These are phyloP conservation scores for Apostichopus leukothele DNA, from an alignment of 53 echinoderm and acorn worm species.

Conservation along the genomic window DNA sequence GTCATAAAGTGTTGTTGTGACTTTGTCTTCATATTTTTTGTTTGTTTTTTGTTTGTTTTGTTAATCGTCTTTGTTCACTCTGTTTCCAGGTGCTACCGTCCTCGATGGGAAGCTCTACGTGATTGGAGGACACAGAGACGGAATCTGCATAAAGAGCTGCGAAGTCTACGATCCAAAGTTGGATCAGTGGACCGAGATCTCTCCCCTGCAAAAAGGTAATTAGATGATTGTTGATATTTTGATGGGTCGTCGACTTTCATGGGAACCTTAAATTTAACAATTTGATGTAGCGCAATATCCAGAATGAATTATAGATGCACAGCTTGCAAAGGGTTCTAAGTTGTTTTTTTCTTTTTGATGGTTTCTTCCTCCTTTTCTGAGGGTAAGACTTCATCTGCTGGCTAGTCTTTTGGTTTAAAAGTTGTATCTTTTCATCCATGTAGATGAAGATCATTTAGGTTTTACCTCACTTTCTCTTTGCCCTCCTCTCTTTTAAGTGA, in stretches of 20 bases:
- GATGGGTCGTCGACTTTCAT: too few relatives aligned
- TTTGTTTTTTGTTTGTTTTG: not conserved
- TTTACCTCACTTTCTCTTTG: not conserved
- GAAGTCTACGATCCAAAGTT: slow-evolving; percentile 73
- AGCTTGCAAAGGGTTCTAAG: too few relatives aligned
- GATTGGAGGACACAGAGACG: slow-evolving; percentile 80
- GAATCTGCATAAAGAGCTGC: slow-evolving; percentile 66
- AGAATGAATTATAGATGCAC: too few relatives aligned
- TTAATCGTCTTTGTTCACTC: not conserved
- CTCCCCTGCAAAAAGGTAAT: slow-evolving; percentile 73
- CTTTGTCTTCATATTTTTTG: too few relatives aligned
- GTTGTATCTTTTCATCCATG: not conserved
- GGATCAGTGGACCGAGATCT: slow-evolving; percentile 69
- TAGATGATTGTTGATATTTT: too few relatives aligned
- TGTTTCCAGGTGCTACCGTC: slow-evolving; percentile 73
- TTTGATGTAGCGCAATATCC: too few relatives aligned
- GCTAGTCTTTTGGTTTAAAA: not conserved
- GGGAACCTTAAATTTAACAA: too few relatives aligned
- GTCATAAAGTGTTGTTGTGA: too few relatives aligned
- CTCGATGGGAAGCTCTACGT: slow-evolving; percentile 77
- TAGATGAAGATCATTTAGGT: not conserved
- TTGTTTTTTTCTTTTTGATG: too few relatives aligned
- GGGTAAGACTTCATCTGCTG: too few relatives aligned
- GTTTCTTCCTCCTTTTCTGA: too few relatives aligned
- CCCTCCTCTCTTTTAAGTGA: slow-evolving; percentile 49